Base-by-base conservation (phyloP, 2,797 vertebrate species). In the Lithobates pipiens region DNA sequence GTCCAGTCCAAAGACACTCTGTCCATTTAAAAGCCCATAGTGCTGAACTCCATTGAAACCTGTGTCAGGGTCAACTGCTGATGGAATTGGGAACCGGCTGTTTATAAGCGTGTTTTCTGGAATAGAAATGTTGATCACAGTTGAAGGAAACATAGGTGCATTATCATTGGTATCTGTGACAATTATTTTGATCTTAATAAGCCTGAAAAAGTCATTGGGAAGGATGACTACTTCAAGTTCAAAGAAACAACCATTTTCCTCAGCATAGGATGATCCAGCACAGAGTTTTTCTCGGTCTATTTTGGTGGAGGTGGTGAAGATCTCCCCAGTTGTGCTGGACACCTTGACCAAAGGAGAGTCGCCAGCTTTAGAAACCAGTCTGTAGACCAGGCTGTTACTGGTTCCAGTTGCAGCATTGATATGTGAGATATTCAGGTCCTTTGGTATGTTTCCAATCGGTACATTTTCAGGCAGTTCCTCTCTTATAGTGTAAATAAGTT, bases 391-490 rank as follows among this genome's bases (percentile, higher is more conserved):
- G 95, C 97, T 99, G 92, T 96, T 95, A 86, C 96, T 97, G 88
- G 95, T 95, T 89, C 97, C 97, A 0, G 97, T 97, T 95, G 96
- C 97, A 94, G 96, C 95, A 92, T 96, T 98, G 89, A 96, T 97
- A 90, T 98, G 98, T 90, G 98, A 99, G 95, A 99, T 98, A 93
- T 99, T 99, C 91, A 99, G 94, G 94, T 99, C 98, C 96, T 98
- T 98, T 97, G 98, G 98, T 98, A 99, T 99, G 94, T 99, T 99
- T 94, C 98, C 98, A 95, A 99, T 99, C 89, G 99, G 98, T 90
- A 99, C 96, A 84, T 99, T 99, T 93, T 99, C 98, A 91, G 98
- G 98, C 94, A 99, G 92, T 91, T 99, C 98, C 93, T 99, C 98
- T 92, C 97, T 96, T 92, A 99, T 99, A 88, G 98, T 98, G 92